Evolutionary conservation across 1,140 invertebrate species (phyloP).

Genomic region (Armadillidium nasatum): DNA sequence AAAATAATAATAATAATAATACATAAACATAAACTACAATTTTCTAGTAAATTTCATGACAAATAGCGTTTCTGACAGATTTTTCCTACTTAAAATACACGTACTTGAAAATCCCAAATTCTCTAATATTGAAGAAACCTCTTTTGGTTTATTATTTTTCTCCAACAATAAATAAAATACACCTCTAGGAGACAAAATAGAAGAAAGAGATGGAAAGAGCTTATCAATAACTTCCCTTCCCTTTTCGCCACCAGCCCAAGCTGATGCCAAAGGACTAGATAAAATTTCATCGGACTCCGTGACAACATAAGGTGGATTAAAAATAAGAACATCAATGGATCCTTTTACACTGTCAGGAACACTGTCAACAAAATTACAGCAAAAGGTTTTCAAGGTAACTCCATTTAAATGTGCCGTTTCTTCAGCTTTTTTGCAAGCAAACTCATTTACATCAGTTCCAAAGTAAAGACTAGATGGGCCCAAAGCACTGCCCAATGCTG

Average conservation of each 20-base stretch:
- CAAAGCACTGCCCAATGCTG: slow-evolving; percentile 72
- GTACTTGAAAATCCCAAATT: slow-evolving; percentile 57
- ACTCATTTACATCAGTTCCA: slow-evolving; percentile 75
- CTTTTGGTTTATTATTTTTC: slow-evolving; percentile 75
- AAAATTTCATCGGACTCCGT: slow-evolving; percentile 68
- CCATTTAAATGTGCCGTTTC: slow-evolving; percentile 63
- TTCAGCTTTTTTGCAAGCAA: slow-evolving; percentile 66
- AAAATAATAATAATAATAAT: too few species aligned
- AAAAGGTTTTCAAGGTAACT: slow-evolving; percentile 60
- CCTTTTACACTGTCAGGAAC: slow-evolving; percentile 47
- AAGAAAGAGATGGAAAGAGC: slow-evolving; percentile 63
- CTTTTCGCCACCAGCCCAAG: slow-evolving; percentile 79
- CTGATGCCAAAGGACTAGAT: slow-evolving; percentile 48
- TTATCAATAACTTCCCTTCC: slow-evolving; percentile 74
- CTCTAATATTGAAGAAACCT: slow-evolving; percentile 62
- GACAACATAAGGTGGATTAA: slow-evolving; percentile 97
- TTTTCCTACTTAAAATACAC: not conserved
- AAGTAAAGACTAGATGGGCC: slow-evolving; percentile 55
- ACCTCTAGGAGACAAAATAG: slow-evolving; percentile 64
- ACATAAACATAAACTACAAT: too few species aligned
- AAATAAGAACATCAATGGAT: slow-evolving; percentile 78
- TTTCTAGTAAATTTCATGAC: not conserved
- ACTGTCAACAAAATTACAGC: slow-evolving; percentile 61
- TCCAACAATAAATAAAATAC: slow-evolving; percentile 79
- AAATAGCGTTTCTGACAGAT: not conserved